phyloP scores from a whole-genome alignment of 1,140 invertebrate species.

The Tetragonula clypearis region DNA sequence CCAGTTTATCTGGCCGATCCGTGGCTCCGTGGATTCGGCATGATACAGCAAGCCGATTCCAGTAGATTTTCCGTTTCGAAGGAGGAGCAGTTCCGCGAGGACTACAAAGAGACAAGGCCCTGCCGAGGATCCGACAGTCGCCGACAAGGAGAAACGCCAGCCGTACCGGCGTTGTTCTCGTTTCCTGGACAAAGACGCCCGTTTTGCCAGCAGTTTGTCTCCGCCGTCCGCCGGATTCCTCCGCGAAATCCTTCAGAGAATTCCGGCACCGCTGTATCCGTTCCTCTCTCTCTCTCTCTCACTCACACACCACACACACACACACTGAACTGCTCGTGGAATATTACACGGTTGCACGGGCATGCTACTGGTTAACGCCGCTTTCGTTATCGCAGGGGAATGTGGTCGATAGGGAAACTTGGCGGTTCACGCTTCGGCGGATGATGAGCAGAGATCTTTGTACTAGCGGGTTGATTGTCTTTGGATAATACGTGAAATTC shows the following conservation, averaged over 20 bases:
- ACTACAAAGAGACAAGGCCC: constrained; percentile 42
- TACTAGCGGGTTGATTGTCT: background rate
- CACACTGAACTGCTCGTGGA: background rate
- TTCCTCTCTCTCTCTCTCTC: background rate
- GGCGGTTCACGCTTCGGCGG: background rate
- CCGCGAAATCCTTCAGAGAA: constrained; percentile 42
- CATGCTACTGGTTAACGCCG: background rate
- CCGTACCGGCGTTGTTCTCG: constrained; percentile 64
- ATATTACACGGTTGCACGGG: constrained; percentile 14
- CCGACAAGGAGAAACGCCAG: constrained; percentile 34
- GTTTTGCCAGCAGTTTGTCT: constrained; percentile 62
- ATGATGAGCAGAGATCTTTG: background rate
- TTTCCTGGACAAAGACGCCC: constrained; percentile 69
- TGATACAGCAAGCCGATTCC: constrained; percentile 30
- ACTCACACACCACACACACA: no score
- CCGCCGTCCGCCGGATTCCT: constrained; percentile 22
- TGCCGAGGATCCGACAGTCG: constrained; percentile 29
- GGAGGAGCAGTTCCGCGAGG: constrained; percentile 36
- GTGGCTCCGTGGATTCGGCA: constrained; percentile 12
- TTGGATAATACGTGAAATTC: background rate
- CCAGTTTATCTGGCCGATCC: constrained; percentile 16
- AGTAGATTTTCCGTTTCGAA: constrained; percentile 38
- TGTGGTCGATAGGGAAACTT: background rate
- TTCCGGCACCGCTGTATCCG: constrained; percentile 26
- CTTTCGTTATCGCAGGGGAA: constrained; percentile 1